Evolutionary conservation across 2,113 vertebrate species (phyloP).

Genomic region (Ciconia maguari): DNA sequence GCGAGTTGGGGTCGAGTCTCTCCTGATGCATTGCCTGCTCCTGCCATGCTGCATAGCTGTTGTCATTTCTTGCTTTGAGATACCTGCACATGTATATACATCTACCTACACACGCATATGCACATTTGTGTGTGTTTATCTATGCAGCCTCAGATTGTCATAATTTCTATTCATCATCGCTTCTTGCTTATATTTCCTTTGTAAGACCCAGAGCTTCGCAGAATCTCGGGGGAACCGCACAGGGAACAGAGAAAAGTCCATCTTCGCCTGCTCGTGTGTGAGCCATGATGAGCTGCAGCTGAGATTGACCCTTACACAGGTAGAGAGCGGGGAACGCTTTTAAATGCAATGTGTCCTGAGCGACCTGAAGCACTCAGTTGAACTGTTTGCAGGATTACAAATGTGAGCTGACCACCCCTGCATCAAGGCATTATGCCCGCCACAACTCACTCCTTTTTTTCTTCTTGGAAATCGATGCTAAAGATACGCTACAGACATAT

Average conservation of each 20-base stretch:
- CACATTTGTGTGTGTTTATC: background rate
- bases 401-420: background rate
- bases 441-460: background rate
- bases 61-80: background rate
- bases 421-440: background rate
- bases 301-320: background rate
- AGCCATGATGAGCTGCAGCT: background rate
- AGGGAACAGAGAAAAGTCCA: background rate
- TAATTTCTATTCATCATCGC: background rate
- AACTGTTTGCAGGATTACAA: background rate
- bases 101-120: rapidly evolving
- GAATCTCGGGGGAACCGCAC: background rate
- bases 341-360: background rate
- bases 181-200: background rate
- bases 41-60: background rate
- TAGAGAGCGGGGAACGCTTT: background rate
- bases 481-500: background rate
- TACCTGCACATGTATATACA: background rate
- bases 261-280: rapidly evolving
- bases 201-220: background rate
- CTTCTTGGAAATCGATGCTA: background rate
- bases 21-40: background rate
- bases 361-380: background rate
- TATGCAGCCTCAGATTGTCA: background rate
- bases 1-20: rapidly evolving